A percentile compares a stretch with the other conserved stretches of the same genome.
Evolutionary conservation across 2,888 invertebrate species (phyloP).

Genomic region (Lottia gigantea): DNA sequence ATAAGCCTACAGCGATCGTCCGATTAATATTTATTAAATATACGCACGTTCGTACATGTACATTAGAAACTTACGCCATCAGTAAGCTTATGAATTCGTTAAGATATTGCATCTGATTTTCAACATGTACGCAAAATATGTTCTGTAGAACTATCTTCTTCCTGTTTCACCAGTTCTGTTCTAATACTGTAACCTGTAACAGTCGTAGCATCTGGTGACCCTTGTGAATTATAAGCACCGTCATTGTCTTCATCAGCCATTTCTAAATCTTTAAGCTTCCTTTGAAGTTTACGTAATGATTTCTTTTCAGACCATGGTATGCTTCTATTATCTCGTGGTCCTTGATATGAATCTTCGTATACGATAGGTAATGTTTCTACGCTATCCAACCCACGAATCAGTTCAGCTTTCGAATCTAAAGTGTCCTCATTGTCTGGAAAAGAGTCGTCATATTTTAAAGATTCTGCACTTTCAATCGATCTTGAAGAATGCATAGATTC

Average conservation of each 20-base stretch:
- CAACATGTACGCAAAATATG: no score
- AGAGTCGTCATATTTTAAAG: constrained; percentile 19
- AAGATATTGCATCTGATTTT: no score
- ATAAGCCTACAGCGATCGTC: no score
- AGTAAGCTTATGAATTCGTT: no score
- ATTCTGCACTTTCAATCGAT: background rate
- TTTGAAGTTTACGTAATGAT: constrained; percentile 25
- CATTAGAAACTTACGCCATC: no score
- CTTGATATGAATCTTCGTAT: constrained; percentile 30
- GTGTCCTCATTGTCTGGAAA: constrained; percentile 19
- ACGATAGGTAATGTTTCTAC: constrained; percentile 28
- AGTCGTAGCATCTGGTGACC: background rate
- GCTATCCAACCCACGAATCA: constrained; percentile 25
- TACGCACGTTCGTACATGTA: no score
- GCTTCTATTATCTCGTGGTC: constrained; percentile 21
- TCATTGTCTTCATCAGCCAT: constrained; percentile 18
- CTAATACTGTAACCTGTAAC: constrained; percentile 12
- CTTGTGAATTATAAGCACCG: background rate
- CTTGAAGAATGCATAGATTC: constrained; percentile 10
- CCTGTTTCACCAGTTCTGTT: background rate
- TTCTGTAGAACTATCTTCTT: no score
- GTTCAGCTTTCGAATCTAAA: constrained; percentile 15
- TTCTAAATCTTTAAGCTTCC: constrained; percentile 27
- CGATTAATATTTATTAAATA: no score
- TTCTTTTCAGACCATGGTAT: constrained; percentile 28